phyloP scores from a whole-genome alignment of 2,113 vertebrate species.

The Synchiropus splendidus region DNA sequence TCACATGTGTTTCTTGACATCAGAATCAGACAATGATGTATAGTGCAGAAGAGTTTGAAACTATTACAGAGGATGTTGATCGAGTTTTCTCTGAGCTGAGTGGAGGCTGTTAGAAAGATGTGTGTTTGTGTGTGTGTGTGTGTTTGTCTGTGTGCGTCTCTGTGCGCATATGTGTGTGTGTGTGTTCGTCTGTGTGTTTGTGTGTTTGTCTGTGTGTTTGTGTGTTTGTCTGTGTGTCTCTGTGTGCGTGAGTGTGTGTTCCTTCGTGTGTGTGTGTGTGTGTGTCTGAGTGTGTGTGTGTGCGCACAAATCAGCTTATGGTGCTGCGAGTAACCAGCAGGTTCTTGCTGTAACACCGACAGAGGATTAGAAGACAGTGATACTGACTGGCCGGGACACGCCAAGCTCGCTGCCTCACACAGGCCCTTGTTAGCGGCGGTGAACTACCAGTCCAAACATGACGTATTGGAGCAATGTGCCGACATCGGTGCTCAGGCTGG shows the following conservation, averaged over 20 bases:
- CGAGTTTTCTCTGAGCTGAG: not conserved
- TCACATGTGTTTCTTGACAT: not conserved
- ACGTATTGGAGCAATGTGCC: no score
- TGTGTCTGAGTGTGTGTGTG: slow-evolving; percentile 3
- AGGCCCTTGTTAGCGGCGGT: no score
- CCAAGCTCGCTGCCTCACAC: slow-evolving; percentile 25
- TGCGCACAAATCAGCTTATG: slow-evolving; percentile 33
- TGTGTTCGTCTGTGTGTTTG: slow-evolving; percentile 5
- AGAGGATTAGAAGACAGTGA: slow-evolving; percentile 47
- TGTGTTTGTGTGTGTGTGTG: slow-evolving; percentile 11
- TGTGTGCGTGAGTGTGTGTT: no score
- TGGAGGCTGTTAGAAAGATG: not conserved
- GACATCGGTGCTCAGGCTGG: no score
- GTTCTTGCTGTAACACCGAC: slow-evolving; percentile 35
- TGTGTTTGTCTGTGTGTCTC: slow-evolving; percentile 8
- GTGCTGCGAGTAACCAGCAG: slow-evolving; percentile 47
- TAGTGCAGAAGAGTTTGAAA: no score
- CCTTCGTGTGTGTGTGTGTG: slow-evolving; percentile 10
- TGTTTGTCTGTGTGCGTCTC: not conserved
- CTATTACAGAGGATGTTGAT: not conserved
- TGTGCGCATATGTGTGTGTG: slow-evolving; percentile 2
- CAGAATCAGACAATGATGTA: not conserved
- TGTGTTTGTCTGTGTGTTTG: slow-evolving; percentile 10
- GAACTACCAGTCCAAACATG: no score
- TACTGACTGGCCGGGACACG: slow-evolving; percentile 42